Percentiles rank a stretch among this genome's conserved stretches.
Evolutionary conservation across 2,113 vertebrate genomes (phyloP).

Genomic region (Protobothrops mucrosquamatus): DNA sequence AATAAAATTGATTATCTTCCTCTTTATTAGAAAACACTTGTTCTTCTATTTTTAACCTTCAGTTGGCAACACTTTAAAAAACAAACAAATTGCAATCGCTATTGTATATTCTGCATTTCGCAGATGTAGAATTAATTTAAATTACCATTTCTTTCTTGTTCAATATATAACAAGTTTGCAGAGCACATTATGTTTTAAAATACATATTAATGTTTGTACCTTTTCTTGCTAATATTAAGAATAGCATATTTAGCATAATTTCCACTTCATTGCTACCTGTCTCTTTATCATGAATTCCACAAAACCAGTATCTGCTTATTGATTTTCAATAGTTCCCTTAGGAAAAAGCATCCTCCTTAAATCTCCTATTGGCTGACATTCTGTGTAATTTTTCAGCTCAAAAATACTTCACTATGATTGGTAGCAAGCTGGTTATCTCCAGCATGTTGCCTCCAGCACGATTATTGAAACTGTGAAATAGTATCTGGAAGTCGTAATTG

Average conservation of each 20-base stretch:
- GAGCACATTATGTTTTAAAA: neutral
- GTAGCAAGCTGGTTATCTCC: neutral
- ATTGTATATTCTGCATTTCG: too few species aligned
- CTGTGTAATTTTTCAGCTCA: neutral
- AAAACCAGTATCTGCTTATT: neutral
- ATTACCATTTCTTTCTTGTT: too few species aligned
- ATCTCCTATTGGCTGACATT: neutral
- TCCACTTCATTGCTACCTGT: too few species aligned
- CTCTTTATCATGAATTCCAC: neutral
- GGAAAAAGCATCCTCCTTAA: neutral
- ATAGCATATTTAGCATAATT: neutral
- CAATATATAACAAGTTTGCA: fast-evolving
- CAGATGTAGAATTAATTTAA: too few species aligned
- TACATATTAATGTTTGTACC: neutral
- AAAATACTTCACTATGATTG: neutral
- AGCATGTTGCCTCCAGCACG: neutral
- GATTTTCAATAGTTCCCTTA: neutral
- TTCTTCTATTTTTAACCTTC: too few species aligned
- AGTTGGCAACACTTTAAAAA: too few species aligned
- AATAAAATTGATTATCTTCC: too few species aligned
- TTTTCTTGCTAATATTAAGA: neutral
- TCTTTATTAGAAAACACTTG: too few species aligned
- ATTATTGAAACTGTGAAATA: neutral
- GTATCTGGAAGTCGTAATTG: neutral
- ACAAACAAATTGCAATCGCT: too few species aligned